Percentiles rank a stretch among this genome's conserved stretches.
Evolutionary conservation across 1,140 invertebrate genomes (phyloP).

Genomic region (Formica selysi): DNA sequence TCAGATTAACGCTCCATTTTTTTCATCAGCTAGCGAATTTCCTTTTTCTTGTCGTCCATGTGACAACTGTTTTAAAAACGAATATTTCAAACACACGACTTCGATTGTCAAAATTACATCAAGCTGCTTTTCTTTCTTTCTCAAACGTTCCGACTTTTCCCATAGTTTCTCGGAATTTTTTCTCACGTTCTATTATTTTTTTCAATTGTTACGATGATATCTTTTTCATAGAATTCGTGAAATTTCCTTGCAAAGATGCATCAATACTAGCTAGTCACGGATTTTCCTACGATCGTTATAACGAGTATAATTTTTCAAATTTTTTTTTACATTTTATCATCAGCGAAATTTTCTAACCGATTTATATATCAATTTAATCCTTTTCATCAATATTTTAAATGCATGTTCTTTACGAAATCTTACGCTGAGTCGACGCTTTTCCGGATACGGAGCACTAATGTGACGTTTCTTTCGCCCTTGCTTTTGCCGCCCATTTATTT

Average conservation of each 20-base stretch:
- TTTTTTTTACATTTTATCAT: background rate
- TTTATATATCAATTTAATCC: background rate
- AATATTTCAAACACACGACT: no score
- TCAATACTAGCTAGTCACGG: background rate
- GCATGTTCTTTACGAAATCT: background rate
- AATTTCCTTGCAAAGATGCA: no score
- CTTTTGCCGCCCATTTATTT: slow-evolving; percentile 54
- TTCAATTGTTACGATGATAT: background rate
- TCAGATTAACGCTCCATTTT: slow-evolving; percentile 8
- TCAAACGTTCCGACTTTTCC: background rate
- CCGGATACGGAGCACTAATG: background rate
- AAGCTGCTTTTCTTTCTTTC: no score
- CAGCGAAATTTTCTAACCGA: background rate
- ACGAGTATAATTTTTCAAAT: background rate
- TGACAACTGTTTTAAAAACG: background rate
- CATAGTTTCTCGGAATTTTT: background rate
- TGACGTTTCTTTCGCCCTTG: slow-evolving; percentile 19
- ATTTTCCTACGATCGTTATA: background rate
- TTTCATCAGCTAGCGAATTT: background rate
- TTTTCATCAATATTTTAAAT: background rate
- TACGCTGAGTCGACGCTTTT: background rate
- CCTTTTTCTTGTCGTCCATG: background rate
- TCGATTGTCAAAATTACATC: no score
- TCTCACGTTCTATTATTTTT: background rate
- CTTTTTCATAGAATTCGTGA: no score